Conservation (phyloP, 2,888 invertebrate genomes). For the Ametastegia equiseti region DNA sequence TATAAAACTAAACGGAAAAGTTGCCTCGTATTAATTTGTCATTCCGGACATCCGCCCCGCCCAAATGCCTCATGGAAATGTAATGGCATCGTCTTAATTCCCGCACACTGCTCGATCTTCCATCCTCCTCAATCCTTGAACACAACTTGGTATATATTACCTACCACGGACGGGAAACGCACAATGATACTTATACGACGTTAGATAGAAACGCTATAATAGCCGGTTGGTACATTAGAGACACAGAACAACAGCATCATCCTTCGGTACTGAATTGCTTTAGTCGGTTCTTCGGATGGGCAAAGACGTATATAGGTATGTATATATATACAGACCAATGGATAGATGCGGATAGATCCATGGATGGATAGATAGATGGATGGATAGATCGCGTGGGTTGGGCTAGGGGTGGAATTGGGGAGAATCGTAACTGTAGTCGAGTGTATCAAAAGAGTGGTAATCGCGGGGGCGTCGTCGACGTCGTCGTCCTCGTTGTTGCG, state of each 20-base stretch:
- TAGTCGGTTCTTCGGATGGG: slow-evolving; percentile 34
- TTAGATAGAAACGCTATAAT: slow-evolving; percentile 25
- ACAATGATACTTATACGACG: slow-evolving; percentile 13
- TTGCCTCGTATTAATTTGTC: slow-evolving; percentile 67
- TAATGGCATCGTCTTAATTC: slow-evolving; percentile 32
- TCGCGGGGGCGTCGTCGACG: slow-evolving; percentile 70
- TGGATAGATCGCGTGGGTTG: slow-evolving; percentile 44
- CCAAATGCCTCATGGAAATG: slow-evolving; percentile 51
- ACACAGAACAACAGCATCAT: slow-evolving; percentile 45
- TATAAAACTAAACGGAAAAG: slow-evolving; percentile 37
- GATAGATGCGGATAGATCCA: neutral
- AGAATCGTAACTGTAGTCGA: slow-evolving; percentile 53
- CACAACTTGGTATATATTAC: neutral
- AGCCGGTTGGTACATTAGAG: slow-evolving; percentile 38
- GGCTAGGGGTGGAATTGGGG: neutral
- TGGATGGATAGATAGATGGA: slow-evolving; percentile 29
- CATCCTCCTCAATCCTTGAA: neutral
- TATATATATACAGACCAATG: no score
- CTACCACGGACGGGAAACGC: neutral
- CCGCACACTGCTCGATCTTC: neutral
- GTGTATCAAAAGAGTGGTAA: slow-evolving; percentile 61
- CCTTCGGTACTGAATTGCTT: slow-evolving; percentile 11
- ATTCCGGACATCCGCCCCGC: slow-evolving; percentile 58
- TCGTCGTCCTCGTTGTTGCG: no score
- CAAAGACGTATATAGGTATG: no score